Evolutionary conservation across 1,140 invertebrate species (phyloP).

Genomic region (Platorchestia sp.): DNA sequence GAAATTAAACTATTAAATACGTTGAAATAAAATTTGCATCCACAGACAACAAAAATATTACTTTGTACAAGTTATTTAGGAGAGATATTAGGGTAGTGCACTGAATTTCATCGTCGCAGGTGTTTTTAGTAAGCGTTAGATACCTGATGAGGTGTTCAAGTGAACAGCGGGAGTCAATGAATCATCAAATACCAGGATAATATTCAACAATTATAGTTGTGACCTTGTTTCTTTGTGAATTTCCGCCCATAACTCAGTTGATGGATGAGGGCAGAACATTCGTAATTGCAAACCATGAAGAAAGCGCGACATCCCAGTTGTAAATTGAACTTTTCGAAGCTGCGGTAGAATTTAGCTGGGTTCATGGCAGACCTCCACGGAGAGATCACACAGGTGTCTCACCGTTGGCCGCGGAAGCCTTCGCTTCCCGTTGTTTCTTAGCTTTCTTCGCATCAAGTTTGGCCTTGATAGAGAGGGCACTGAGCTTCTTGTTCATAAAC

Average conservation of each 20-base stretch:
- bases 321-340: neutral
- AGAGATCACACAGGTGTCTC: neutral
- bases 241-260: no score
- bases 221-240: no score
- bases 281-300: neutral
- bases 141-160: no score
- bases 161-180: no score
- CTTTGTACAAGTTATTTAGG: neutral
- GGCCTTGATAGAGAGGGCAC: constrained; percentile 10
- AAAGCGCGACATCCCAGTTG: neutral
- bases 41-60: neutral
- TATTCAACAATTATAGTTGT: no score
- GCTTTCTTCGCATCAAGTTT: constrained; percentile 35
- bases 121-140: no score
- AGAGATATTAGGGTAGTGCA: neutral
- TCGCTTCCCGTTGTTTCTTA: neutral
- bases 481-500: neutral
- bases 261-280: no score
- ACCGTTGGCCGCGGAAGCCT: neutral
- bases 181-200: no score
- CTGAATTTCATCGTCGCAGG: no score
- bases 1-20: neutral
- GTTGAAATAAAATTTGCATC: neutral
- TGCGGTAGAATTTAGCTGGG: neutral
- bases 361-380: neutral